Percentiles rank a stretch among this genome's conserved stretches.
These are phyloP conservation scores for Tringa solitaria DNA, from an alignment of 2,113 vertebrate genomes.

Conservation along the genomic window DNA sequence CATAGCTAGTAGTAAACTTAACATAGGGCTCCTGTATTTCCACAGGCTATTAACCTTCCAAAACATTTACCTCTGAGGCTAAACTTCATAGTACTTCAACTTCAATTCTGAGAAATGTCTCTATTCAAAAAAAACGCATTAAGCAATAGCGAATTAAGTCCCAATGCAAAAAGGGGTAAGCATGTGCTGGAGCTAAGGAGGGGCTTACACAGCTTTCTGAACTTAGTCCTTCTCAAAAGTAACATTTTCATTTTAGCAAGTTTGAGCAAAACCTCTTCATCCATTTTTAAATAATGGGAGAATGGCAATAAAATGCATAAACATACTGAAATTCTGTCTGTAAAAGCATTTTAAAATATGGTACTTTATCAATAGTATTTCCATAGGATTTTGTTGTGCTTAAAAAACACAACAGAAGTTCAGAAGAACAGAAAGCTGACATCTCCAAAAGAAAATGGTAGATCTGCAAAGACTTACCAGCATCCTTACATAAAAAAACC, in stretches of 20 bases:
- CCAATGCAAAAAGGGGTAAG: neutral
- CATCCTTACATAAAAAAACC: neutral
- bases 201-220: neutral
- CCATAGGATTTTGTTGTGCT: neutral
- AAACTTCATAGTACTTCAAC: neutral
- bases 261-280: neutral
- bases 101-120: neutral
- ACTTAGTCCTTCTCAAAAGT: neutral
- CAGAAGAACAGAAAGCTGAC: neutral
- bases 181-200: neutral
- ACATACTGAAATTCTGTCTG: neutral
- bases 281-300: neutral
- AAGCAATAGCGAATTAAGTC: neutral
- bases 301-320: neutral
- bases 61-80: slow-evolving; percentile 27
- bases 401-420: neutral
- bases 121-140: neutral
- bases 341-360: neutral
- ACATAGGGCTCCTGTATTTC: slow-evolving; percentile 13
- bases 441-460: neutral
- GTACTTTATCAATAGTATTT: neutral
- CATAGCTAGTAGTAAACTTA: neutral
- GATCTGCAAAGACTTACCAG: neutral
- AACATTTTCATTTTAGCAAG: neutral
- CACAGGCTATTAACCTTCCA: slow-evolving; percentile 50